Evolutionary conservation across 2,888 invertebrate species (phyloP), one percentile per base, ranked within the genome.

Genomic region (Hylaea fasciaria): DNA sequence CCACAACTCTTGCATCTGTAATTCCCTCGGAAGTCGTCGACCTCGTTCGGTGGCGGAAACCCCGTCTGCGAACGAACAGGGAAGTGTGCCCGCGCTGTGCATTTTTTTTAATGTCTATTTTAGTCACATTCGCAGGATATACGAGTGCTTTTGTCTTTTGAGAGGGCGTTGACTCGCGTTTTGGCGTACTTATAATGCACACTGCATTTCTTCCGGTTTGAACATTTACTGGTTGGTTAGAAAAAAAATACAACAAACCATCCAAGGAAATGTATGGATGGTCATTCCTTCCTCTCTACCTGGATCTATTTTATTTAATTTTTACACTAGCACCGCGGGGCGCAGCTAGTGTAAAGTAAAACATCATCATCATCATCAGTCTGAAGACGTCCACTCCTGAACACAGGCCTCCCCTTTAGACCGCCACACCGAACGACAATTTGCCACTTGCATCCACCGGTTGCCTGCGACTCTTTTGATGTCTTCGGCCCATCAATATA

Each of bases 111-210:
- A 78, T 76, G 78, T 83, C 86, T 87, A 86, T 89, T 87, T 86
- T 77, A 66, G 80, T 80, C 78, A 77, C 80, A 81, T 88, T 86
- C 81, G 86, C 89, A 90, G 91, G 91, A 91, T 85, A 86, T 85
- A 78, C 77, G 71, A 37, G 17, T 65, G 70, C 70, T 73, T 66
- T 48, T 54, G 48, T 50, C 7, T 76, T 82, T 84, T 77, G 70
- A 73, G 65, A 64, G 78, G 69, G 43, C 80, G 59, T 73, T 82
- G 82, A 81, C 81, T 71, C 61, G 14, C n/a, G 4, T 51, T 62
- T 62, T 59, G 56, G 55, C 57, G 47, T 47, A 49, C 61, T 67
- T 62, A 54, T 57, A 62, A 68, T 58, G 60, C 65, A 49, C 28
- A 65, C 57, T 67, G 69, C 68, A 62, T 73, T 59, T 46, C 63